These are phyloP conservation scores for Syngnathus typhle DNA, from an alignment of 2,113 vertebrate genomes.

Conservation along the genomic window DNA sequence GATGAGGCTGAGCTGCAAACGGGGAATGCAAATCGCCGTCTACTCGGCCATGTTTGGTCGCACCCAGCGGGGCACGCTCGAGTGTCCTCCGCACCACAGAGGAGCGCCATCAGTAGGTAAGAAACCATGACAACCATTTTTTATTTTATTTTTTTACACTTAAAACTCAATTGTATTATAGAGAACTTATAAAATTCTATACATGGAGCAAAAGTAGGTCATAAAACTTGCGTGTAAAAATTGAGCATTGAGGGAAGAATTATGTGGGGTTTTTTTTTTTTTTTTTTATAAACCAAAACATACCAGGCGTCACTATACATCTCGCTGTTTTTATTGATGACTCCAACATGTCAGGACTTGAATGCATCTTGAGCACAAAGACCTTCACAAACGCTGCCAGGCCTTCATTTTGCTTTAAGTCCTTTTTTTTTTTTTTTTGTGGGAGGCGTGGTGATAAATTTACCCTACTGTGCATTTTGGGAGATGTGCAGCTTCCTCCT, in stretches of 20 bases:
- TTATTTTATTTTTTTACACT: no score
- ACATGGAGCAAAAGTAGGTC: no score
- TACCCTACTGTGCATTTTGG: constrained; percentile 7
- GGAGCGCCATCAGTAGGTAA: constrained; percentile 78
- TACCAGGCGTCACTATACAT: constrained; percentile 4
- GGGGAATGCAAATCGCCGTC: constrained; percentile 81
- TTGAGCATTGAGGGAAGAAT: constrained; percentile 10
- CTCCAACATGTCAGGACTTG: constrained; percentile 19
- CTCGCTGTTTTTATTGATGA: constrained; percentile 19
- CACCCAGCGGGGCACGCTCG: constrained; percentile 76
- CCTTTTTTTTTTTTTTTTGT: not conserved
- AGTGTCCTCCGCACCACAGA: constrained; percentile 77
- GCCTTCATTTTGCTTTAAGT: constrained; percentile 13
- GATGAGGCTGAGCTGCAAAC: constrained; percentile 82
- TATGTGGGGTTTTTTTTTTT: constrained; percentile 8
- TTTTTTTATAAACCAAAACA: not conserved
- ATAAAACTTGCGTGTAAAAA: constrained; percentile 14
- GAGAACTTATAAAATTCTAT: no score
- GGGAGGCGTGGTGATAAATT: not conserved
- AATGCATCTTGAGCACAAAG: constrained; percentile 13
- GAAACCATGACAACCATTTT: not conserved
- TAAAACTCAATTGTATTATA: no score
- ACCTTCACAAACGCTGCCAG: not conserved
- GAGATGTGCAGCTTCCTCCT: constrained; percentile 22
- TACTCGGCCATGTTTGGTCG: constrained; percentile 83